Base-by-base conservation (phyloP, 2,797 vertebrate species). In the Holocentrus rufus region DNA sequence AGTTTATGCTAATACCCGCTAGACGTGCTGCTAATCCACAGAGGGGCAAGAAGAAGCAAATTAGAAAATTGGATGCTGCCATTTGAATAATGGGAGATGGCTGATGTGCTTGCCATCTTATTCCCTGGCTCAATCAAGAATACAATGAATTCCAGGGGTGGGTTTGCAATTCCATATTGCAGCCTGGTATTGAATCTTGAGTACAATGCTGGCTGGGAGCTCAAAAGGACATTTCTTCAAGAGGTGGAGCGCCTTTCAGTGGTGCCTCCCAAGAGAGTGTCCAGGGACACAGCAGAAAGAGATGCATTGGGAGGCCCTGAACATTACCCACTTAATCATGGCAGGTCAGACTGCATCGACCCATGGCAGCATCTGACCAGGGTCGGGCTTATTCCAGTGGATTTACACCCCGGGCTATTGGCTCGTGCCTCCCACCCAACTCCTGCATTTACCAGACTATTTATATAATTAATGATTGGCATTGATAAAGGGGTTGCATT, bases 251-350 rank as follows among this genome's bases (percentile, higher is more conserved):
- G 76, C 74, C 44, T 2, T 39, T 31, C 5, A 31, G 46, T 13
- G 1, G 46, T 56, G n/a, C 27, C 1, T 72, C 80, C 75, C 70
- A 27, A 0, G 53, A 79, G 74, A 76, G 60, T 7, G 3, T 69
- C 67, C 30, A 22, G 20, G 62, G 76, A 60, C 65, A 30, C 22
- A 18, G 36, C n/a, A 34, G 68, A 74, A 55, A 65, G 62, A 34
- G 81, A 76, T 75, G 70, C 39, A 70, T 80, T 78, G 79, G 63
- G 74, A 78, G 68, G 59, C 49, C 65, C 50, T n/a, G 31, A 79
- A 74, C 69, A 69, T 66, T 73, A 78, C 59, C 49, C 62, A 65
- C 65, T 79, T 82, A 77, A 85, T 88, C 85, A 72, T 20, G 17
- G 47, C 31, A 34, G 77, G 74, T 76, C 79, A 77, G 68, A 65